Percentiles rank a stretch among this genome's conserved stretches.
phyloP scores from a whole-genome alignment of 2,113 vertebrate genomes.

The Scalopus aquaticus region DNA sequence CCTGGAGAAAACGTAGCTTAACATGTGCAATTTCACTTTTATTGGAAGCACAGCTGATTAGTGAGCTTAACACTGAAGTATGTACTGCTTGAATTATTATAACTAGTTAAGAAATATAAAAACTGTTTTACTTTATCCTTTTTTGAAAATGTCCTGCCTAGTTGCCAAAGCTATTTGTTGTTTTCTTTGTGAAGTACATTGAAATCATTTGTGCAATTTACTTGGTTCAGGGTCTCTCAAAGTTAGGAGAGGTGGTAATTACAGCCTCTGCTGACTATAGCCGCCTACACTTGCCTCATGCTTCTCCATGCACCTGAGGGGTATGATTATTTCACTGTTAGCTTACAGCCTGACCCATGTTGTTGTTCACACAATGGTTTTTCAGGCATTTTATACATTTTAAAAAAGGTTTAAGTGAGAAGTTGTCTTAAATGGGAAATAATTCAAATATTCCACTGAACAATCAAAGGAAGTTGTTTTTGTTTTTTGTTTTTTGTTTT shows the following conservation, averaged over 20 bases:
- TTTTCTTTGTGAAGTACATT: conserved; percentile 49
- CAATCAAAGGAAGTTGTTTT: conserved; percentile 36
- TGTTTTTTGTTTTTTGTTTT: too few species aligned
- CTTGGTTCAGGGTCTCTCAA: neutral
- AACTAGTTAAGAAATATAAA: neutral
- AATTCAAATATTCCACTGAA: conserved; percentile 50
- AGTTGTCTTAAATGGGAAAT: conserved; percentile 52
- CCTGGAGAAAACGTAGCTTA: neutral
- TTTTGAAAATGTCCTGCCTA: neutral
- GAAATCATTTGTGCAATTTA: neutral
- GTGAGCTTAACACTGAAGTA: conserved; percentile 55
- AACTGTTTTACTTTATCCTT: neutral
- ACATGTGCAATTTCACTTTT: neutral
- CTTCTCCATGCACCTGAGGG: neutral
- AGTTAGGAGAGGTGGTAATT: conserved; percentile 8
- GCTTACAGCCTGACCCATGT: neutral
- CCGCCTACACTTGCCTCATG: neutral
- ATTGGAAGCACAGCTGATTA: conserved; percentile 58
- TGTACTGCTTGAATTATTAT: neutral
- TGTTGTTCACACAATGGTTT: conserved; percentile 53
- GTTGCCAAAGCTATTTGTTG: neutral
- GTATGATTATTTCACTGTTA: conserved; percentile 32
- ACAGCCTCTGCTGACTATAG: neutral
- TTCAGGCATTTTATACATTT: conserved; percentile 54
- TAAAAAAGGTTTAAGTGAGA: conserved; percentile 36